phyloP scores from a whole-genome alignment of 2,797 vertebrate genomes.

The Phylloscopus collybita region DNA sequence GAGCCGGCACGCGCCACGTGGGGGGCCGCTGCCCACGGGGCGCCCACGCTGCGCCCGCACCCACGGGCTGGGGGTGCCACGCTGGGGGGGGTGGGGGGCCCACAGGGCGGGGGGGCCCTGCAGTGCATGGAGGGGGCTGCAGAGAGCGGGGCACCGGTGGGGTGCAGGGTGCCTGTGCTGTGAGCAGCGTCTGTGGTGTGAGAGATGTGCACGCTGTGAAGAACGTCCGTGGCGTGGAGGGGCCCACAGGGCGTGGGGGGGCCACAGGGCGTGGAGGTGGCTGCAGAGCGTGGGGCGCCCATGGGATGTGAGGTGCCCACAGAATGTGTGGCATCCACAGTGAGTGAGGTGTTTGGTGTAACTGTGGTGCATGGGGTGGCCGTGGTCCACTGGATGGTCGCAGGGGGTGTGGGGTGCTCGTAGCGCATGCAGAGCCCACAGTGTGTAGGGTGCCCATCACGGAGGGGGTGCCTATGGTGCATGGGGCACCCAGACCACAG shows the following conservation, averaged over 20 bases:
- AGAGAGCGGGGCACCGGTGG: accelerated
- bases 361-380: neutral
- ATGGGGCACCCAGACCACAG: neutral
- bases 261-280: accelerated
- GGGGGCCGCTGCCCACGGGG: slow-evolving; percentile 20
- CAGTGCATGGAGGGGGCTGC: accelerated
- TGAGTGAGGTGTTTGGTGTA: accelerated
- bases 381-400: accelerated
- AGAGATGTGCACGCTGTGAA: neutral
- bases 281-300: neutral
- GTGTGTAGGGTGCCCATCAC: accelerated
- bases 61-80: neutral
- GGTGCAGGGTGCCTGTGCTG: too few relatives aligned
- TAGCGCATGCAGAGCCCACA: accelerated
- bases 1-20: slow-evolving; percentile 18
- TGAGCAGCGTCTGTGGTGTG: neutral
- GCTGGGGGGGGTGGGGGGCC: too few relatives aligned
- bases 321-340: neutral
- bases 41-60: neutral
- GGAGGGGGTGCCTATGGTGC: accelerated
- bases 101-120: accelerated
- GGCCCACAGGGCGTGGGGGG: neutral
- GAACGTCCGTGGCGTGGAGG: too few relatives aligned
- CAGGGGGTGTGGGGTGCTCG: accelerated
- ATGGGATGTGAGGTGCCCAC: too few relatives aligned